Percentiles rank a stretch among this genome's conserved stretches.
Evolutionary conservation across 2,888 invertebrate species (phyloP).

Genomic region (Aromia moschata): DNA sequence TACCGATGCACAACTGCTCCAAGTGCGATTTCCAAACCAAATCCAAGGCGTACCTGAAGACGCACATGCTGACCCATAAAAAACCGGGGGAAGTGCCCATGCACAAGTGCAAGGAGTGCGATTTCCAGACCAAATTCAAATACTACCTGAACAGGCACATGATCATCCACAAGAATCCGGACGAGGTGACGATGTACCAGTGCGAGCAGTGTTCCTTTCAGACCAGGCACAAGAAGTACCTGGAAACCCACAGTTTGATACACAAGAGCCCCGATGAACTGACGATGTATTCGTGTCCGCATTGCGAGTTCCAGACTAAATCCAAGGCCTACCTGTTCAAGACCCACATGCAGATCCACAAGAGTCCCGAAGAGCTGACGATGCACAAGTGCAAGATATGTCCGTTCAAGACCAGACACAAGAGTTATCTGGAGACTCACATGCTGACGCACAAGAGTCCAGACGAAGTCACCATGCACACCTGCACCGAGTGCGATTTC

Average conservation of each 20-base stretch:
- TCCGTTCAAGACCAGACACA: slow-evolving; percentile 42
- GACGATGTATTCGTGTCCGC: slow-evolving; percentile 44
- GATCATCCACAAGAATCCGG: slow-evolving; percentile 39
- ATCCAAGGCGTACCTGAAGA: slow-evolving; percentile 43
- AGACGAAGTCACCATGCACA: slow-evolving; percentile 40
- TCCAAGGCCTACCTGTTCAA: slow-evolving; percentile 44
- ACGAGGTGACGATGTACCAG: slow-evolving; percentile 40
- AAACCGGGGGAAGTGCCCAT: slow-evolving; percentile 40
- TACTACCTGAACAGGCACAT: slow-evolving; percentile 43
- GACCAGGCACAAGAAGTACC: slow-evolving; percentile 43
- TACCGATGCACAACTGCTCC: slow-evolving; percentile 42
- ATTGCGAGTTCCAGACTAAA: slow-evolving; percentile 44
- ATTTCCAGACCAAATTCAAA: slow-evolving; percentile 43
- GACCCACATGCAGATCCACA: slow-evolving; percentile 41
- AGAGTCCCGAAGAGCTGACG: slow-evolving; percentile 36
- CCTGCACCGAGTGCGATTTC: slow-evolving; percentile 40
- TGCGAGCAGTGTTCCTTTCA: slow-evolving; percentile 42
- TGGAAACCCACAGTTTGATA: slow-evolving; percentile 41
- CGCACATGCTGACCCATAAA: slow-evolving; percentile 42
- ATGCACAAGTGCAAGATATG: slow-evolving; percentile 37
- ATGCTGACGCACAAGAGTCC: slow-evolving; percentile 44
- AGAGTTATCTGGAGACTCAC: slow-evolving; percentile 44
- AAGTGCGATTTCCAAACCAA: slow-evolving; percentile 44
- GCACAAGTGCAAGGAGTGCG: slow-evolving; percentile 41
- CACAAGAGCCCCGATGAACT: slow-evolving; percentile 43